A percentile compares a stretch with the other conserved stretches of the same genome.
phyloP scores from a whole-genome alignment of 2,113 vertebrate species.

The Pygoscelis adeliae region DNA sequence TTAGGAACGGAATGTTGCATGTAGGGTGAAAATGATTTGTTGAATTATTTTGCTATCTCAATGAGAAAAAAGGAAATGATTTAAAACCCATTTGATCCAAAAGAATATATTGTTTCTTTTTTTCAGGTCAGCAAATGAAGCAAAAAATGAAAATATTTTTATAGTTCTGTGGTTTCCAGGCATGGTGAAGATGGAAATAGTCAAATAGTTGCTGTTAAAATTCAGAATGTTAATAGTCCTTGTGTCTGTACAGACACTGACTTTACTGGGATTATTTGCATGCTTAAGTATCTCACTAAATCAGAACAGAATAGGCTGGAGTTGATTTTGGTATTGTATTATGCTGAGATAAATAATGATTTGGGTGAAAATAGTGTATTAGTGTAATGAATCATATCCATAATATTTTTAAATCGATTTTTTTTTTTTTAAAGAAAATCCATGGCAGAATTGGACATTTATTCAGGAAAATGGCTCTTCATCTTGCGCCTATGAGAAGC shows the following conservation, averaged over 20 bases:
- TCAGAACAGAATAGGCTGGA: background rate
- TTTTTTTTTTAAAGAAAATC: background rate
- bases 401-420: background rate
- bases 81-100: background rate
- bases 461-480: background rate
- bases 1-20: background rate
- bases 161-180: background rate
- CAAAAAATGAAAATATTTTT: background rate
- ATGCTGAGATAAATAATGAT: background rate
- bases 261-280: background rate
- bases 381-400: background rate
- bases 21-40: background rate
- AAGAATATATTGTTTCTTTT: background rate
- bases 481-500: background rate
- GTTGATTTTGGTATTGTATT: background rate
- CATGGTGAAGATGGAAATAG: background rate
- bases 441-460: background rate
- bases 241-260: background rate
- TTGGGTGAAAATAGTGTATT: background rate
- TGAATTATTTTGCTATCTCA: background rate
- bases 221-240: background rate
- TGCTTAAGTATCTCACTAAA: background rate
- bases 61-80: background rate
- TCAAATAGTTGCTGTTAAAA: background rate
- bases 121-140: background rate